These are phyloP conservation scores for Phaedon cochleariae DNA, from an alignment of 2,888 invertebrate species.

Conservation along the genomic window DNA sequence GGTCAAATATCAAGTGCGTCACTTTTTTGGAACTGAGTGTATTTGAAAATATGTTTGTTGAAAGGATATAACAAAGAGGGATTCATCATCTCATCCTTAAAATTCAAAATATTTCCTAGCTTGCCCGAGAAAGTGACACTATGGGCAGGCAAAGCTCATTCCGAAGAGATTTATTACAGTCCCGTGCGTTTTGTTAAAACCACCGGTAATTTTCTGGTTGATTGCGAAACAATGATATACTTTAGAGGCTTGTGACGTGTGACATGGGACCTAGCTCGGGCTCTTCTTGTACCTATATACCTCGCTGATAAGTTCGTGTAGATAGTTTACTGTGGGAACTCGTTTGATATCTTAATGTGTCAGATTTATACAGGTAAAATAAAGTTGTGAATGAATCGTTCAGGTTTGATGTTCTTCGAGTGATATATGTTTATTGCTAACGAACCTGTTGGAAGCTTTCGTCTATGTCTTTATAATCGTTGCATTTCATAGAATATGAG, in stretches of 20 bases:
- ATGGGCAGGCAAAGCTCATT: conserved; percentile 35
- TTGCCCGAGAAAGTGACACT: conserved; percentile 34
- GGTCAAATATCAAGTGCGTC: too few species aligned
- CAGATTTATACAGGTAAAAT: conserved; percentile 32
- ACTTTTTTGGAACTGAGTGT: too few species aligned
- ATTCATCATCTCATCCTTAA: background rate
- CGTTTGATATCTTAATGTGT: conserved; percentile 49
- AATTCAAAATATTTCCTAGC: conserved; percentile 10
- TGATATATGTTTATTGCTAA: background rate
- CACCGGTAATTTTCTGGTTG: conserved; percentile 49
- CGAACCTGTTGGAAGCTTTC: background rate
- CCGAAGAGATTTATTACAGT: conserved; percentile 41
- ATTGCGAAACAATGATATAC: conserved; percentile 51
- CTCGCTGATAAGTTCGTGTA: conserved; percentile 45
- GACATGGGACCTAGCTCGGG: conserved; percentile 50
- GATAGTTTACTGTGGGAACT: conserved; percentile 49
- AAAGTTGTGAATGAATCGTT: conserved; percentile 33
- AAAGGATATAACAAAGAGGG: conserved; percentile 11
- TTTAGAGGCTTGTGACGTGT: conserved; percentile 48
- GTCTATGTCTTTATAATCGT: conserved; percentile 44
- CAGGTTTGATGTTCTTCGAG: background rate
- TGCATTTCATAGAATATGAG: conserved; percentile 35
- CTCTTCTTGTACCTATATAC: conserved; percentile 45
- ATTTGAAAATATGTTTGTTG: too few species aligned
- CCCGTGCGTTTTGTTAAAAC: conserved; percentile 48